Percentiles rank a stretch among this genome's conserved stretches.
These are phyloP conservation scores for Sarcophaga peregrina DNA, from an alignment of 1,140 invertebrate genomes.

Conservation along the genomic window DNA sequence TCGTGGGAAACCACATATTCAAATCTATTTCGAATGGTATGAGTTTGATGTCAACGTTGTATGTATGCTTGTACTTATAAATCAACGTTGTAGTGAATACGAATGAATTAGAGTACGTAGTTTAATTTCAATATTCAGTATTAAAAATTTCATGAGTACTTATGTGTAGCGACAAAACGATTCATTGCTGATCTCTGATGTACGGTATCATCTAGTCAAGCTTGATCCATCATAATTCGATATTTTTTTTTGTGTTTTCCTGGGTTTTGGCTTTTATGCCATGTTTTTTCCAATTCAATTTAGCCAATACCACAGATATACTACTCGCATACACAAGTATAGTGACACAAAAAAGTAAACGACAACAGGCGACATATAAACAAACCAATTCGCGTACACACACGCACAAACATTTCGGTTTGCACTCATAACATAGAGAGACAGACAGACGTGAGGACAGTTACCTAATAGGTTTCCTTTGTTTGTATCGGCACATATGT, in stretches of 20 bases:
- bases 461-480: slow-evolving; percentile 19
- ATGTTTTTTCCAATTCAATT: slow-evolving; percentile 16
- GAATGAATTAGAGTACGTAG: no score
- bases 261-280: not conserved
- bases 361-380: no score
- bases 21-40: no score
- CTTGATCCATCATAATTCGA: not conserved
- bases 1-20: no score
- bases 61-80: no score
- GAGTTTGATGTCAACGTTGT: no score
- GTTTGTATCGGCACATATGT: not conserved
- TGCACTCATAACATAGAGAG: not conserved
- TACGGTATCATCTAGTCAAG: no score
- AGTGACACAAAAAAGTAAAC: not conserved
- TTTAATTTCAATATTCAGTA: no score
- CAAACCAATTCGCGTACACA: not conserved
- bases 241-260: not conserved
- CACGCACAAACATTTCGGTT: not conserved
- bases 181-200: no score
- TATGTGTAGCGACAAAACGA: no score
- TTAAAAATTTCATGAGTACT: no score
- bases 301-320: slow-evolving; percentile 18
- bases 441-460: not conserved
- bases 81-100: no score
- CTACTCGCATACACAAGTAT: not conserved